Base-by-base conservation (phyloP, 1,140 invertebrate genomes). In the Drosophila simulans region DNA sequence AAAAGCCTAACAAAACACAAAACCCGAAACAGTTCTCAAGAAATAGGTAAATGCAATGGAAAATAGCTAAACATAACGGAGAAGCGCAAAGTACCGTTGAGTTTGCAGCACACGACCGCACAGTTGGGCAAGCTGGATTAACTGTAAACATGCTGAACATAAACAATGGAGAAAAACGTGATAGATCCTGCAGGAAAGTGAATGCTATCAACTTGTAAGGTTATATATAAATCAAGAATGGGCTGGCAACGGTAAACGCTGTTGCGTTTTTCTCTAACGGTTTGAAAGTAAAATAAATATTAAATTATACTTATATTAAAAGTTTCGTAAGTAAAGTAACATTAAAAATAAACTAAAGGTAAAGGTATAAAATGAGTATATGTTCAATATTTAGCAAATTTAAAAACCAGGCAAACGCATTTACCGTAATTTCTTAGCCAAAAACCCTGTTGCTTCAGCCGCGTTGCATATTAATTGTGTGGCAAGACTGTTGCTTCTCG, bases 361-460 rank as follows among this genome's bases (percentile, higher is more conserved):
- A 2, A n/a, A 40, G 0, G 2, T 15, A 40, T n/a, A 3, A 22
- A 22, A 2, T 22, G 2, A 7, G 5, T 15, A 40, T n/a, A 27
- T 5, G n/a, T 46, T 0, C 4, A 58, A 59, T 4, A 35, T 1
- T 20, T 4, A 5, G 13, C n/a, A 27, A 35, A 45, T 20, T 4
- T 2, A 25, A 0, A 46, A 20, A n/a, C 3, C 37, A 39, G 13
- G 11, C 4, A 27, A 53, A 8, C 7, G 5, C 31, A 31, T 3
- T 31, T 31, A 31, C 8, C 31, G 8, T 31, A 31, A 31, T 7
- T 48, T 48, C 13, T n/a, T 25, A 25, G n/a, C 12, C 15, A 52
- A 46, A 10, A 15, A 7, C 66, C 63, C 63, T 73, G 66, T 73
- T 73, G 66, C 55, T 73, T 73, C 20, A 10, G 7, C 5, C 15